phyloP scores from a whole-genome alignment of 2,888 invertebrate species.

The Xestia rhomboidea region DNA sequence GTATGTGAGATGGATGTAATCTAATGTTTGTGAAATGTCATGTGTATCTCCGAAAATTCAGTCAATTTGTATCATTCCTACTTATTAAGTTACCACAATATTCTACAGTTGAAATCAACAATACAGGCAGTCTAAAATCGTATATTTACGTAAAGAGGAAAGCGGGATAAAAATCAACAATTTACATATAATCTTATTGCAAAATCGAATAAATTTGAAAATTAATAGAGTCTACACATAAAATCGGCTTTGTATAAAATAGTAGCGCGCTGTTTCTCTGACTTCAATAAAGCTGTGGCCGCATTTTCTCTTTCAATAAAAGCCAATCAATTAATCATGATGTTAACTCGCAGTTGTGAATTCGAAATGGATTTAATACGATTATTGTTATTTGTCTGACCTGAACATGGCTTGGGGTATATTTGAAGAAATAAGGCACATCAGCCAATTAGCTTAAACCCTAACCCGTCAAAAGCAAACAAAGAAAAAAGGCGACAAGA shows the following conservation, averaged over 20 bases:
- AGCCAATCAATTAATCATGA: slow-evolving; percentile 39
- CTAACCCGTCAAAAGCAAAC: slow-evolving; percentile 38
- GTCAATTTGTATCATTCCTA: slow-evolving; percentile 10
- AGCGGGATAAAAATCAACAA: background rate
- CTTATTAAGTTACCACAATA: background rate
- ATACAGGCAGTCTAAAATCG: background rate
- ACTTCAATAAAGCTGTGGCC: slow-evolving; percentile 32
- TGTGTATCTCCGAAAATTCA: slow-evolving; percentile 11
- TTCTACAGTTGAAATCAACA: background rate
- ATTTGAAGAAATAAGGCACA: slow-evolving; percentile 27
- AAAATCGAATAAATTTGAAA: slow-evolving; percentile 11
- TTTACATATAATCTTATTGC: slow-evolving; percentile 4
- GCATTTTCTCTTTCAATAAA: slow-evolving; percentile 44
- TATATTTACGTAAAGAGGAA: background rate
- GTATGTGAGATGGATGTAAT: slow-evolving; percentile 20
- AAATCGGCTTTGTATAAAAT: slow-evolving; percentile 23
- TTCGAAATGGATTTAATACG: slow-evolving; percentile 37
- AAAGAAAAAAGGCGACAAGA: slow-evolving; percentile 51
- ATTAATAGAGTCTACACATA: slow-evolving; percentile 3
- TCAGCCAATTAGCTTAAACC: slow-evolving; percentile 54
- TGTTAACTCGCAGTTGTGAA: slow-evolving; percentile 34
- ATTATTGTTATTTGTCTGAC: slow-evolving; percentile 27
- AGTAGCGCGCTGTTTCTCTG: slow-evolving; percentile 9
- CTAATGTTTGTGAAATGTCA: slow-evolving; percentile 11
- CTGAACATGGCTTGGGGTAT: background rate